Evolutionary conservation across 2,888 invertebrate species (phyloP), one percentile per base, ranked within the genome.

Genomic region (Epinotia brunnichana): DNA sequence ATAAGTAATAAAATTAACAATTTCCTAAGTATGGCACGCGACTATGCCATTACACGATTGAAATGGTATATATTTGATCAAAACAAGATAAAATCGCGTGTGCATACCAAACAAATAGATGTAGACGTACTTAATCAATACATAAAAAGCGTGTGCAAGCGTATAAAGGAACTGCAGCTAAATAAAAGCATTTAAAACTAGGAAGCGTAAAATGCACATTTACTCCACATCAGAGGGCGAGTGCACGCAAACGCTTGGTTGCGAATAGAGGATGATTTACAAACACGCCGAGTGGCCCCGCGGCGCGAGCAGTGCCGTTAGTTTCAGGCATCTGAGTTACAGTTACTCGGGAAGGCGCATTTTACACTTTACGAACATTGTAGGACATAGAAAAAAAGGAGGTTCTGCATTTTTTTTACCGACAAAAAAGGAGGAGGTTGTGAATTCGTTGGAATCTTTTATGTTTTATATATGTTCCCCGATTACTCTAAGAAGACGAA

Each of bases 141-240:
- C 17, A 2, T 2, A 51, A 7, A 17, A 1, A 17, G n/a, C 7
- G 17, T 9, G 51, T 51, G 13, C 44, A 48, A 24, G 24, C 15
- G 21, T 56, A 15, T 21, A 56, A 9, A 56, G 48, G 13, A 56
- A 21, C 21, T 21, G 21, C 13, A 21, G 21, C 21, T 21, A 54
- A 24, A 54, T 19, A 54, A 56, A 15, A 29, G 29, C 29, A 15
- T 56, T 24, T 15, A n/a, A 56, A 57, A 5, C 48, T 57, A 57
- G 54, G 13, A 57, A 57, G n/a, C 29, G 57, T 57, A 57, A 57
- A 57, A 57, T 57, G 57, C 57, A n/a, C 57, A 57, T 57, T 21
- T 57, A 57, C 57, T n/a, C 29, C 29, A 57, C n/a, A 56, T 56
- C 54, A 10, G n/a, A 57, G 21, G 24, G 24, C n/a, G 24, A 24